Percentiles rank a stretch among this genome's conserved stretches.
Evolutionary conservation across 1,140 invertebrate species (phyloP).

Genomic region (Neuroterus valhalla): DNA sequence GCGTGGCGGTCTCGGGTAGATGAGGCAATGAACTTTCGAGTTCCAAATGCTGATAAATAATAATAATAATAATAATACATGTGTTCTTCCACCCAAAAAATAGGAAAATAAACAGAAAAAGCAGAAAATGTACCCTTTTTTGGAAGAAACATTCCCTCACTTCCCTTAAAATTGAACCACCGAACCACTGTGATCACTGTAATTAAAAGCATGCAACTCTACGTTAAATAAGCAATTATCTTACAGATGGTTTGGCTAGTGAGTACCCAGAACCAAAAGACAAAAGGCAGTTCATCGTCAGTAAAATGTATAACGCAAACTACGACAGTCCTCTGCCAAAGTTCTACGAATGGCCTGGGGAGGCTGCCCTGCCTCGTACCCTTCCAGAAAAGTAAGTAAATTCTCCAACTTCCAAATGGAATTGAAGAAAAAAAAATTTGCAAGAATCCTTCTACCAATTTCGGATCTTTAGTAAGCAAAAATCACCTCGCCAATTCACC

Average conservation of each 20-base stretch:
- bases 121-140: no score
- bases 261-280: conserved; percentile 90
- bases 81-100: no score
- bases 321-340: conserved; percentile 87
- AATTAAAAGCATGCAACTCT: no score
- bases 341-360: conserved; percentile 82
- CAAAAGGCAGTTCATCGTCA: conserved; percentile 82
- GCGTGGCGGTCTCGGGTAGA: no score
- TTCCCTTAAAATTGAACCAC: no score
- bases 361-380: conserved; percentile 65
- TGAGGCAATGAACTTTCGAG: no score
- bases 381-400: conserved; percentile 71
- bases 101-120: no score
- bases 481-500: background rate
- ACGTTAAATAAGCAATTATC: background rate
- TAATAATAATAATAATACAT: no score
- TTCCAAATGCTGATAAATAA: no score
- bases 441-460: background rate
- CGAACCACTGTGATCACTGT: no score
- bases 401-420: background rate
- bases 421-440: background rate
- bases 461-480: background rate
- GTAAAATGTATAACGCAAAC: conserved; percentile 86
- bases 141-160: no score
- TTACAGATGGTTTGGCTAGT: conserved; percentile 82